phyloP scores from a whole-genome alignment of 2,113 vertebrate genomes.

The Albula glossodonta region DNA sequence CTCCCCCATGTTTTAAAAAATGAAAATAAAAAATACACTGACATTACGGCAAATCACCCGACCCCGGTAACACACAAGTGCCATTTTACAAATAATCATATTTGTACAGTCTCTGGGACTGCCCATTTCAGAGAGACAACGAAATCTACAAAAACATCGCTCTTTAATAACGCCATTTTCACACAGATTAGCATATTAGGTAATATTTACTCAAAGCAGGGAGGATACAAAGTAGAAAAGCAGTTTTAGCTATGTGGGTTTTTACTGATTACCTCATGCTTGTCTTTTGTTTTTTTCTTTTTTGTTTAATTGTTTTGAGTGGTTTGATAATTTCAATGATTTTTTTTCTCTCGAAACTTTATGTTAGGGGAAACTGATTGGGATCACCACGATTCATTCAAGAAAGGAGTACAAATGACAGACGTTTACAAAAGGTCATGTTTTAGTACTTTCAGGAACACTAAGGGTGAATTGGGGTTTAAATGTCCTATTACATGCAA shows the following conservation, averaged over 20 bases:
- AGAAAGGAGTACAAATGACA: background rate
- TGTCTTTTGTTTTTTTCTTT: slow-evolving; percentile 21
- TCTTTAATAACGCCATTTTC: slow-evolving; percentile 42
- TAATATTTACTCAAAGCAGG: slow-evolving; percentile 52
- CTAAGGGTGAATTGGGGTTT: background rate
- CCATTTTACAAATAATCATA: slow-evolving; percentile 37
- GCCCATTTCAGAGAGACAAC: slow-evolving; percentile 33
- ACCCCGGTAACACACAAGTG: background rate
- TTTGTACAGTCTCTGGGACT: slow-evolving; percentile 40
- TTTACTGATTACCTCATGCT: slow-evolving; percentile 25
- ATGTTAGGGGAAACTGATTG: slow-evolving; percentile 8
- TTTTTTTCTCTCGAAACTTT: background rate
- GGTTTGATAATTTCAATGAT: background rate
- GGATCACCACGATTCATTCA: background rate
- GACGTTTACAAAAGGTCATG: background rate
- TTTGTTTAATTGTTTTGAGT: slow-evolving; percentile 9
- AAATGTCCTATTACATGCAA: background rate
- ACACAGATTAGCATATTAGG: slow-evolving; percentile 51
- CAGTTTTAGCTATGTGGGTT: slow-evolving; percentile 26
- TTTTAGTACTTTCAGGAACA: background rate
- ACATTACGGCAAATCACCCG: background rate
- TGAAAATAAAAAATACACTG: background rate
- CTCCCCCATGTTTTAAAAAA: background rate
- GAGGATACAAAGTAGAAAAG: slow-evolving; percentile 44
- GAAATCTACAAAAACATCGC: slow-evolving; percentile 42